These are phyloP conservation scores for Echinometra lucunter DNA, from an alignment of 53 echinoderm and acorn worm genomes.

Conservation along the genomic window DNA sequence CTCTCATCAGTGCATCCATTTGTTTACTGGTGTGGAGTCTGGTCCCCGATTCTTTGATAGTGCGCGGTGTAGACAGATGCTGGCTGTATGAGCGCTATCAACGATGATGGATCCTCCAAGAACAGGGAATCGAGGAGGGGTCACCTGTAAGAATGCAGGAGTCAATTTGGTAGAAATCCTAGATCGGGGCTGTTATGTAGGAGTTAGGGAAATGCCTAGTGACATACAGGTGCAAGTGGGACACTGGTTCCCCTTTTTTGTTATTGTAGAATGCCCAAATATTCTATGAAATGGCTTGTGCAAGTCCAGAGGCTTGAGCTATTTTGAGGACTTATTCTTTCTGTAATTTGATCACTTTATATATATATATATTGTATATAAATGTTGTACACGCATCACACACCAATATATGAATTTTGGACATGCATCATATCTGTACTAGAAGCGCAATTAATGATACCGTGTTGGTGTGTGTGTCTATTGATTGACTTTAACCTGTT, in stretches of 20 bases:
- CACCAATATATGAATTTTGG: neutral
- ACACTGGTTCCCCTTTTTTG: neutral
- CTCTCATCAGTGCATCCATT: slow-evolving; percentile 34
- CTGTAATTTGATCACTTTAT: too few relatives aligned
- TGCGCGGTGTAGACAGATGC: slow-evolving; percentile 38
- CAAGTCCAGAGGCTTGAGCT: neutral
- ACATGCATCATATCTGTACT: neutral
- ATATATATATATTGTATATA: neutral
- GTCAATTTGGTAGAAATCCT: slow-evolving; percentile 47
- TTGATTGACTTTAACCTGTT: too few relatives aligned
- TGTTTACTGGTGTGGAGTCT: slow-evolving; percentile 17
- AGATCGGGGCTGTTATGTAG: slow-evolving; percentile 22
- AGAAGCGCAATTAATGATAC: too few relatives aligned
- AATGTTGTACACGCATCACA: neutral
- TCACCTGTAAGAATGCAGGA: slow-evolving; percentile 50
- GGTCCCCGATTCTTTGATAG: slow-evolving; percentile 37
- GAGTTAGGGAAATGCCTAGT: slow-evolving; percentile 50
- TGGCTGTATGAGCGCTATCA: slow-evolving; percentile 43
- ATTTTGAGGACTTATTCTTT: neutral
- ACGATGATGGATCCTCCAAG: slow-evolving; percentile 44
- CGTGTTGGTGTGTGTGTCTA: too few relatives aligned
- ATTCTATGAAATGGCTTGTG: neutral
- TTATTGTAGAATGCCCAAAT: neutral
- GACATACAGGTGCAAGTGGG: slow-evolving; percentile 51
- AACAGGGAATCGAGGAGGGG: neutral